Conservation (phyloP, 2,797 vertebrate species). For the Enteromius radiatus region DNA sequence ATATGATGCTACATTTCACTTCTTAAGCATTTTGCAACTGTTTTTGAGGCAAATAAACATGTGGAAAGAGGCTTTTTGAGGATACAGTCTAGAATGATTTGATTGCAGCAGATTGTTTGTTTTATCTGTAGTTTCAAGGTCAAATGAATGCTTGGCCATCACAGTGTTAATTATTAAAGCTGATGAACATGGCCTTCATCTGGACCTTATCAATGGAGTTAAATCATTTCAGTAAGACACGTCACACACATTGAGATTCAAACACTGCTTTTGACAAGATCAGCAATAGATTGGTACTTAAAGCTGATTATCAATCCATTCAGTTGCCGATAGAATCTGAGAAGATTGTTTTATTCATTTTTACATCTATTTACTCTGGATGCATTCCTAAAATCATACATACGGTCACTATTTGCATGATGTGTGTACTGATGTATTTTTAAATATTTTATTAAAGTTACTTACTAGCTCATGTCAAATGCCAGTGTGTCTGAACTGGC, state of each 20-base stretch:
- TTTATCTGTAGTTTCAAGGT: constrained; percentile 62
- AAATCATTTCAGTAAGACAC: constrained; percentile 25
- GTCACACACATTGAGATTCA: constrained; percentile 28
- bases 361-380: neutral
- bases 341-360: neutral
- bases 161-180: constrained; percentile 65
- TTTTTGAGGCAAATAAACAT: constrained; percentile 1
- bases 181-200: constrained; percentile 56
- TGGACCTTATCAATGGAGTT: constrained; percentile 52
- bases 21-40: neutral
- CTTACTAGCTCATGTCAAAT: neutral
- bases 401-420: neutral
- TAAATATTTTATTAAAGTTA: neutral
- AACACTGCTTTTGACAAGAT: constrained; percentile 42
- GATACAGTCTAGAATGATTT: constrained; percentile 18
- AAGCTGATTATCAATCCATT: neutral
- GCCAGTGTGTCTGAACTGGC: no score
- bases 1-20: neutral
- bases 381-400: neutral
- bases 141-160: constrained; percentile 32
- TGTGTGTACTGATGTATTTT: neutral
- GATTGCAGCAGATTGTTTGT: neutral
- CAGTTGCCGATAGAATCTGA: neutral
- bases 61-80: constrained; percentile 2
- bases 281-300: neutral